These are phyloP conservation scores for Graphium colonna DNA, from an alignment of 2,888 invertebrate species.

Conservation along the genomic window DNA sequence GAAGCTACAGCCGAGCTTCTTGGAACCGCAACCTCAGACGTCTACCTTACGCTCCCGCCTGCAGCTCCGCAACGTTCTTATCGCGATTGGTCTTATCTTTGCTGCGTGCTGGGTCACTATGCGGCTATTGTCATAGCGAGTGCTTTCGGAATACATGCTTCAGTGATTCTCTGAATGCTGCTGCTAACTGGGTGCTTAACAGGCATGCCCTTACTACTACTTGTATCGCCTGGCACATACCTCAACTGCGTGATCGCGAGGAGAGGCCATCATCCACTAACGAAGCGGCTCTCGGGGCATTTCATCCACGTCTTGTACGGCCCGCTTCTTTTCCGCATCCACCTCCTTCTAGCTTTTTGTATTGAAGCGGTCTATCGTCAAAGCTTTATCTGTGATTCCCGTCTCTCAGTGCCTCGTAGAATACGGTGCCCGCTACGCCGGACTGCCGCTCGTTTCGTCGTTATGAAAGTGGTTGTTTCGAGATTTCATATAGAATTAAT, in stretches of 20 bases:
- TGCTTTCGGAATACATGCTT: slow-evolving; percentile 74
- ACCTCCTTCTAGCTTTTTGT: slow-evolving; percentile 85
- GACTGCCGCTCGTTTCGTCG: slow-evolving; percentile 71
- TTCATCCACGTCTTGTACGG: slow-evolving; percentile 86
- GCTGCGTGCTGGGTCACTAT: slow-evolving; percentile 89
- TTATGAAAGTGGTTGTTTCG: slow-evolving; percentile 76
- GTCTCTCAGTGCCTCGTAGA: slow-evolving; percentile 80
- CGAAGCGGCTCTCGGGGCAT: slow-evolving; percentile 88
- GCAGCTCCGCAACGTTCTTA: slow-evolving; percentile 86
- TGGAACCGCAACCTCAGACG: slow-evolving; percentile 82
- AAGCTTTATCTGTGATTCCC: slow-evolving; percentile 81
- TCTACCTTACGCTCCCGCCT: slow-evolving; percentile 85
- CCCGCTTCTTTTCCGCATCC: slow-evolving; percentile 82
- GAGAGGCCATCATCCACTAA: slow-evolving; percentile 87
- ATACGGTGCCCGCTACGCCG: slow-evolving; percentile 46
- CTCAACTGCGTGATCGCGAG: slow-evolving; percentile 80
- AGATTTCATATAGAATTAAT: slow-evolving; percentile 77
- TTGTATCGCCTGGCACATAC: slow-evolving; percentile 79
- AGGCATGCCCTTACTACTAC: slow-evolving; percentile 83
- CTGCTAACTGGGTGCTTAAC: slow-evolving; percentile 89
- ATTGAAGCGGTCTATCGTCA: slow-evolving; percentile 76
- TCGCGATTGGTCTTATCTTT: slow-evolving; percentile 86
- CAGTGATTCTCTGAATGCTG: slow-evolving; percentile 83
- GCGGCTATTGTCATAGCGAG: slow-evolving; percentile 83
- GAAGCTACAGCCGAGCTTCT: slow-evolving; percentile 75